These are phyloP conservation scores for Ciconia nigra DNA, from an alignment of 2,797 vertebrate species.

Conservation along the genomic window DNA sequence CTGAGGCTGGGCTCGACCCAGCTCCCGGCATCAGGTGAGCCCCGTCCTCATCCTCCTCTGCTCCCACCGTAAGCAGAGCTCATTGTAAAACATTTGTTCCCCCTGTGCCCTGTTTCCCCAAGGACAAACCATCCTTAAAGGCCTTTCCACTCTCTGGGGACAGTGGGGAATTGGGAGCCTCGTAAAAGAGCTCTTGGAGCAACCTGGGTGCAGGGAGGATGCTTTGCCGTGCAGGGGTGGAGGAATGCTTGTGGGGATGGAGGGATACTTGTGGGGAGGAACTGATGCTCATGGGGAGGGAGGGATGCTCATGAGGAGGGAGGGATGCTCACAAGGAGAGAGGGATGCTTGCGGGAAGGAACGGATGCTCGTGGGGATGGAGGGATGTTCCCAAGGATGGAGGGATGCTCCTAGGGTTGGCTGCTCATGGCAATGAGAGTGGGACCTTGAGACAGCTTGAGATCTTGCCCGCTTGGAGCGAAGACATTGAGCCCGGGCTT, in stretches of 20 bases:
- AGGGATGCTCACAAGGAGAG: background rate
- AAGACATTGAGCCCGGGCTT: background rate
- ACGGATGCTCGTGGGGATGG: accelerated
- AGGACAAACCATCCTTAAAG: background rate
- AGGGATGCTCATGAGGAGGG: background rate
- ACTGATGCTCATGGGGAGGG: accelerated
- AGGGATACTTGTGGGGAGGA: background rate
- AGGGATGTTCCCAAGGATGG: no score
- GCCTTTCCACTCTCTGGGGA: background rate
- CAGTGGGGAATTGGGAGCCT: accelerated
- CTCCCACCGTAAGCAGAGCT: background rate
- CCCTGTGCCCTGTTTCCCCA: background rate
- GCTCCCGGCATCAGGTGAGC: background rate
- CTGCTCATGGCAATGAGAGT: background rate
- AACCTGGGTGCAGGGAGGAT: background rate
- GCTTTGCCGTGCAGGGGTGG: accelerated
- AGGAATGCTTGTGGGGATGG: background rate
- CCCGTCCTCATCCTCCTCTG: background rate
- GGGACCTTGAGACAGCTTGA: background rate
- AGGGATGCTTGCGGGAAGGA: background rate
- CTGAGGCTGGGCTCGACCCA: background rate
- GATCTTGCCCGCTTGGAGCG: background rate
- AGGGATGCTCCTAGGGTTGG: background rate
- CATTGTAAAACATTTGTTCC: accelerated
- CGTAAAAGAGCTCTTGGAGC: background rate